Evolutionary conservation across 2,888 invertebrate species (phyloP).

Genomic region (Mythimna pallens): DNA sequence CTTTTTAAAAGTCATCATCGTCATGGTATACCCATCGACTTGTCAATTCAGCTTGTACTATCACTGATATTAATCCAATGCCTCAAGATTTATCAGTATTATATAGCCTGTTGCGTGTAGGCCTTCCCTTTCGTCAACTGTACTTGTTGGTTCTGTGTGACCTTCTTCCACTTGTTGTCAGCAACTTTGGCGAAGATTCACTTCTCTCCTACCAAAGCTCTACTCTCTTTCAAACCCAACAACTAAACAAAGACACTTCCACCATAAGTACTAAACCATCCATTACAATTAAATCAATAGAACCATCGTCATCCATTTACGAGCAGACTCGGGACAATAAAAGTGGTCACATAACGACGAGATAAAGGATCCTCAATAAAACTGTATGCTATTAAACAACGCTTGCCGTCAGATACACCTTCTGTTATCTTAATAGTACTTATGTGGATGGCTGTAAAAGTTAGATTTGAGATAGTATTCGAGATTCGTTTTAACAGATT

Average conservation of each 20-base stretch:
- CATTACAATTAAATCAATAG: conserved; percentile 56
- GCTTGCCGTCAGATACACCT: conserved; percentile 39
- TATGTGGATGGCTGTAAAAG: conserved; percentile 45
- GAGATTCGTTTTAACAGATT: conserved; percentile 6
- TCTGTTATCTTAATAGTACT: conserved; percentile 51
- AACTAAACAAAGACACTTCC: conserved; percentile 4
- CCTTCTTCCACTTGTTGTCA: neutral
- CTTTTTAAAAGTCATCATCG: neutral
- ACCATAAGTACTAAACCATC: conserved; percentile 16
- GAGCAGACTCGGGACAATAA: conserved; percentile 49
- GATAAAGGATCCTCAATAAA: conserved; percentile 61
- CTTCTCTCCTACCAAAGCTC: neutral
- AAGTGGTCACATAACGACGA: conserved; percentile 48
- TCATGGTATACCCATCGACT: neutral
- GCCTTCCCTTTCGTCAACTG: too few species aligned
- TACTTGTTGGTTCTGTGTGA: neutral
- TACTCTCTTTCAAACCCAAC: too few species aligned
- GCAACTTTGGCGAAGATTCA: neutral
- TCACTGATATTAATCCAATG: neutral
- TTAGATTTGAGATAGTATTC: conserved; percentile 1
- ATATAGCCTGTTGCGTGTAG: too few species aligned
- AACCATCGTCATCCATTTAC: conserved; percentile 46
- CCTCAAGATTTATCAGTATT: neutral
- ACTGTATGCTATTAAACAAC: conserved; percentile 50
- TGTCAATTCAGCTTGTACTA: neutral